Base-by-base conservation (phyloP, 2,113 vertebrate species). In the Hiodon alosoides region DNA sequence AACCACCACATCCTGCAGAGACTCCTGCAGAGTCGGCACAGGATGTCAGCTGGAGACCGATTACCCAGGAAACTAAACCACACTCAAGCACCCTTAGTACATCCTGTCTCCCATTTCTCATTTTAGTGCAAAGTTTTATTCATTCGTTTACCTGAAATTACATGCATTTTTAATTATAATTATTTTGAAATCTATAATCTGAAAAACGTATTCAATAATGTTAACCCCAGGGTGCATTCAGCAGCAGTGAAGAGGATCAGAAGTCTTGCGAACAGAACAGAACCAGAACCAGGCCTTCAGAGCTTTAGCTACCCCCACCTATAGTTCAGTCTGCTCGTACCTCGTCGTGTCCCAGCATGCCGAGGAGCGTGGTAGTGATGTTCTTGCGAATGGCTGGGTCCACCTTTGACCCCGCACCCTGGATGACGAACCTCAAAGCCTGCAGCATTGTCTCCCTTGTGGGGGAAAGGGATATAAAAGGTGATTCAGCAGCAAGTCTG, bases 341-440 rank as follows among this genome's bases (percentile, higher is more conserved):
- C 97, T 99, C 97, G 8, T 98, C 97, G 0, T 99, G 97, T 88
- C 97, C 97, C 91, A 99, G 88, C 97, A 98, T 98, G 88, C 93
- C 91, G 0, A 98, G 92, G 74, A 99, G 90, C 73, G 92, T 90
- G 0, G 85, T 92, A 85, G 90, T 90, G 81, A 96, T 94, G 80
- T 87, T 98, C 83, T 96, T 98, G 89, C 94, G 90, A 75, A 99
- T 95, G 17, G 84, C 51, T 59, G 91, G 91, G 78, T 99, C 97
- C 55, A 98, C 96, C 87, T 98, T 98, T 75, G 91, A 91, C 69
- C 96, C 97, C 2, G 96, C 96, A 62, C 97, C 97, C 83, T 93
- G 94, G 68, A 97, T 98, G 78, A 98, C 95, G 72, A 98, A 98
- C 74, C 97, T 88, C 79, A 99, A 86, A 7, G 97, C 95, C 69